Conservation (phyloP, 2,797 vertebrate species). For the Euthynnus affinis region DNA sequence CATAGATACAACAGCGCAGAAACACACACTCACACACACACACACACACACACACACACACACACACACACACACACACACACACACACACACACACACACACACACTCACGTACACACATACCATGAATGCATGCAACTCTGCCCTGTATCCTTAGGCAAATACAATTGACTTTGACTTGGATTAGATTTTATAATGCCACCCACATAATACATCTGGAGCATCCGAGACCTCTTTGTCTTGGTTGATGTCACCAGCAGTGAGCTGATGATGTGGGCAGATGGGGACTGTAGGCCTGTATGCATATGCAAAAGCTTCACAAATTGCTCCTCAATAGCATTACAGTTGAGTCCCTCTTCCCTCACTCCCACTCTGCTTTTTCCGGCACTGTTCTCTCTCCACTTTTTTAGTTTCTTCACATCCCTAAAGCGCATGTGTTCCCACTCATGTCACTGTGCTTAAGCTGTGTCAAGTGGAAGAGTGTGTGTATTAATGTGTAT, state of each 20-base stretch:
- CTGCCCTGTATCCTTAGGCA: constrained; percentile 61
- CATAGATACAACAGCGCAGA: constrained; percentile 32
- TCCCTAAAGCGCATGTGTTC: constrained; percentile 68
- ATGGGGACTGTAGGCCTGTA: constrained; percentile 76
- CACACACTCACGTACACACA: constrained; percentile 21
- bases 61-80: constrained; percentile 14
- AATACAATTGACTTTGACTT: constrained; percentile 76
- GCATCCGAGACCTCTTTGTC: constrained; percentile 78
- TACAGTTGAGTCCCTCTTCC: constrained; percentile 73
- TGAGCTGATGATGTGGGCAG: constrained; percentile 81
- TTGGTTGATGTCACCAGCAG: constrained; percentile 80
- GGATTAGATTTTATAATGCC: constrained; percentile 79
- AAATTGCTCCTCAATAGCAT: constrained; percentile 84
- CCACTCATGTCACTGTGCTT: constrained; percentile 71
- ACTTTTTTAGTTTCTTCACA: constrained; percentile 67
- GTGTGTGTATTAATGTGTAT: constrained; percentile 31
- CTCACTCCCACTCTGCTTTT: constrained; percentile 74
- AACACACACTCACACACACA: background rate
- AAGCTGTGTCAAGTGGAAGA: constrained; percentile 73
- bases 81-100: background rate
- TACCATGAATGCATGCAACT: constrained; percentile 45
- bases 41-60: background rate
- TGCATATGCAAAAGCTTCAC: constrained; percentile 82
- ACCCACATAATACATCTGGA: constrained; percentile 80
- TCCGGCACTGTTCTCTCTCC: constrained; percentile 49